phyloP scores from a whole-genome alignment of 2,113 vertebrate species.

The Crotalus tigris region DNA sequence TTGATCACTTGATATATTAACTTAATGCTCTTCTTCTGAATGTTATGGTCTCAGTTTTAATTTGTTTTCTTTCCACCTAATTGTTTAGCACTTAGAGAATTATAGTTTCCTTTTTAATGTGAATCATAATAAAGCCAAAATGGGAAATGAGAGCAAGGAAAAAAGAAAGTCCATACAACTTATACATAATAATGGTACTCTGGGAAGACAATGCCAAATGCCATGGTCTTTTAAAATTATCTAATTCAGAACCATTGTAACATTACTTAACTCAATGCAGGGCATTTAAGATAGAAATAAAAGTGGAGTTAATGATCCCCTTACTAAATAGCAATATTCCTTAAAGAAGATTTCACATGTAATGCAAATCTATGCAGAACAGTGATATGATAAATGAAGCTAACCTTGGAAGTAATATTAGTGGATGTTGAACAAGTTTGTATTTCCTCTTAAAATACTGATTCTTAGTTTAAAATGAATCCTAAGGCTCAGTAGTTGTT shows the following conservation, averaged over 20 bases:
- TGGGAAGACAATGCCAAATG: not conserved
- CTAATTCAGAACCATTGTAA: not conserved
- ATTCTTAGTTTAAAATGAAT: not conserved
- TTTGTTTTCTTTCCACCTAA: conserved; percentile 5
- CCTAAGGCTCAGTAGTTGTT: not conserved
- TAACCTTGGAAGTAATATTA: not conserved
- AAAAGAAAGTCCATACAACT: not conserved
- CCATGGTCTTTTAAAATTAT: not conserved
- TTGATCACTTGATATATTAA: conserved; percentile 3
- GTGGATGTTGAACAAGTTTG: not conserved
- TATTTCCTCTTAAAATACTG: not conserved
- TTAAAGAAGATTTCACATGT: not conserved
- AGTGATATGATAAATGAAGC: not conserved
- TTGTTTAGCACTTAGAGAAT: conserved; percentile 24
- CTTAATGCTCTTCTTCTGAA: not conserved
- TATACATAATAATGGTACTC: not conserved
- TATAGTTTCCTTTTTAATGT: not conserved
- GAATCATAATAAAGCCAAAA: not conserved
- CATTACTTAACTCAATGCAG: not conserved
- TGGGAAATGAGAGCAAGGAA: not conserved
- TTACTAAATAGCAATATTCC: not conserved
- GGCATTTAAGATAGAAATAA: not conserved
- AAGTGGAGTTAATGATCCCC: not conserved
- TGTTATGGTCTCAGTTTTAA: conserved; percentile 13
- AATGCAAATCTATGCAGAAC: not conserved